phyloP scores from a whole-genome alignment of 2,113 vertebrate genomes.

The Rana temporaria region DNA sequence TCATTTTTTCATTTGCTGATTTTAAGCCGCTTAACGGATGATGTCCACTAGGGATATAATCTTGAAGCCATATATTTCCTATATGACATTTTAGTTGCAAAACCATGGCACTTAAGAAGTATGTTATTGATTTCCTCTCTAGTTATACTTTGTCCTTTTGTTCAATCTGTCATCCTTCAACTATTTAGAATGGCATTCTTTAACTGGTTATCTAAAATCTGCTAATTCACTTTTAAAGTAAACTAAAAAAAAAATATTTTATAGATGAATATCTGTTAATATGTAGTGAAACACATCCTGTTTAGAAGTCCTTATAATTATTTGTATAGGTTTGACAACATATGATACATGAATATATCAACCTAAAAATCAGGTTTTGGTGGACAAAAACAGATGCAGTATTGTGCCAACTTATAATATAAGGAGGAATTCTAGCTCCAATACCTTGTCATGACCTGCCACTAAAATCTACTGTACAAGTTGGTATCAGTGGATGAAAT shows the following conservation, averaged over 20 bases:
- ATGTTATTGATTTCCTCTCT: constrained; percentile 39
- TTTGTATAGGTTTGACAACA: too few relatives aligned
- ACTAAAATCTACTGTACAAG: too few relatives aligned
- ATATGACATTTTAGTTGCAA: constrained; percentile 37
- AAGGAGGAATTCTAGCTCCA: too few relatives aligned
- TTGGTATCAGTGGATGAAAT: too few relatives aligned
- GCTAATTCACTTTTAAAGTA: not conserved
- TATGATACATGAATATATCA: too few relatives aligned
- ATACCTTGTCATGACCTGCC: too few relatives aligned
- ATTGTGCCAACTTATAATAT: too few relatives aligned
- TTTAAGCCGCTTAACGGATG: not conserved
- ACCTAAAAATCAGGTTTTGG: too few relatives aligned
- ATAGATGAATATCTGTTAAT: too few relatives aligned
- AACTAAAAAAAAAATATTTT: not conserved
- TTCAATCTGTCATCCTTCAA: constrained; percentile 22
- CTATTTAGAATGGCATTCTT: constrained; percentile 23
- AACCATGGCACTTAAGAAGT: constrained; percentile 7
- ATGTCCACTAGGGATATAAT: constrained; percentile 4
- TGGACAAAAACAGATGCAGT: too few relatives aligned
- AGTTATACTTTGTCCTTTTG: constrained; percentile 19
- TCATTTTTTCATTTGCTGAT: constrained; percentile 4
- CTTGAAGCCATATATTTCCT: not conserved
- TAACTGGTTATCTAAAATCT: not conserved
- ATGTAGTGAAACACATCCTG: too few relatives aligned
- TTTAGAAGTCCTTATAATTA: too few relatives aligned